A percentile compares a stretch with the other conserved stretches of the same genome.
Evolutionary conservation across 2,797 vertebrate genomes (phyloP).

Genomic region (Pelochelys cantorii): DNA sequence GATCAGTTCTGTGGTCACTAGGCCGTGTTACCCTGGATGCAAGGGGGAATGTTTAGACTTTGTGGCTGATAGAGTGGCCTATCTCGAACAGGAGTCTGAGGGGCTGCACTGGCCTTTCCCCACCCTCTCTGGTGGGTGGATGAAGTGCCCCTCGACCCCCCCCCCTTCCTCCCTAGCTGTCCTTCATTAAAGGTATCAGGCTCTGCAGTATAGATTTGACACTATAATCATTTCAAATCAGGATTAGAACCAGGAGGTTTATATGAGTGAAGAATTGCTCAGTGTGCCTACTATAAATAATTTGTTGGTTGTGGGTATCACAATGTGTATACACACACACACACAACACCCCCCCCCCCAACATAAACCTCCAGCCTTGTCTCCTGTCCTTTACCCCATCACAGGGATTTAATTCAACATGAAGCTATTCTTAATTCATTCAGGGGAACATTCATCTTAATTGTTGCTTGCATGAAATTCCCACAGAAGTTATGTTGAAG

Average conservation of each 20-base stretch:
- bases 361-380: neutral
- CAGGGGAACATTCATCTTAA: neutral
- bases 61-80: too few relatives aligned
- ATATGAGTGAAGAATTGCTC: slow-evolving; percentile 6
- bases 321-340: neutral
- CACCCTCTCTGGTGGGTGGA: too few relatives aligned
- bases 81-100: too few relatives aligned
- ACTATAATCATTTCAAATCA: neutral
- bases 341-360: neutral
- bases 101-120: too few relatives aligned
- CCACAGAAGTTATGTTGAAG: neutral
- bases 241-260: slow-evolving; percentile 18
- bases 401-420: neutral
- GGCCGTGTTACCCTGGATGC: too few relatives aligned
- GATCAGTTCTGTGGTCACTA: too few relatives aligned
- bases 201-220: neutral
- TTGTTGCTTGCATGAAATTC: neutral
- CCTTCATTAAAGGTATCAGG: neutral
- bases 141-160: too few relatives aligned
- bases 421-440: neutral
- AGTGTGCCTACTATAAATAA: slow-evolving; percentile 2
- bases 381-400: neutral
- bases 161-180: too few relatives aligned
- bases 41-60: too few relatives aligned
- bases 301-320: neutral